Evolutionary conservation across 2,797 vertebrate species (phyloP).

Genomic region (Echiichthys vipera): DNA sequence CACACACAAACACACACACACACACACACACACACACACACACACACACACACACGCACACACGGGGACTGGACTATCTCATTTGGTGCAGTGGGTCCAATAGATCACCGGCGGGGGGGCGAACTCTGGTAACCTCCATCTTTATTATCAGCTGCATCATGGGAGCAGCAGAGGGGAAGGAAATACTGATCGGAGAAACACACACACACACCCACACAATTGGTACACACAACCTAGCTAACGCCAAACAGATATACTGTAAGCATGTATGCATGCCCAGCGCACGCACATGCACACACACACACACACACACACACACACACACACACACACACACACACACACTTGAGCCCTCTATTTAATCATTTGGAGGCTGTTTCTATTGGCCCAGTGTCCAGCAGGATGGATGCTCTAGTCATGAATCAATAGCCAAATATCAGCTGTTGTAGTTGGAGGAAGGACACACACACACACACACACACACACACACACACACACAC

Average conservation of each 20-base stretch:
- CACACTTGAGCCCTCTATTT: neutral
- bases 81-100: constrained; percentile 16
- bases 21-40: constrained; percentile 18
- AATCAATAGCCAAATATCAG: constrained; percentile 33
- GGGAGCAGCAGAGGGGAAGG: constrained; percentile 19
- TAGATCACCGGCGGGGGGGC: constrained; percentile 11
- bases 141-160: constrained; percentile 59
- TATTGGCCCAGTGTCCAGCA: constrained; percentile 9
- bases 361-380: constrained; percentile 28
- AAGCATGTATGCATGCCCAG: neutral
- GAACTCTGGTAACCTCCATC: constrained; percentile 44
- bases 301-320: neutral
- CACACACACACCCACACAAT: neutral
- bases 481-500: neutral
- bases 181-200: constrained; percentile 23
- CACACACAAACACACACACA: too few relatives aligned
- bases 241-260: constrained; percentile 10
- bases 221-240: neutral
- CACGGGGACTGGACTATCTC: constrained; percentile 22
- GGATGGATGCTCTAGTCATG: constrained; percentile 26
- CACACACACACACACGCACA: constrained; percentile 16
- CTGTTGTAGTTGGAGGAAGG: neutral
- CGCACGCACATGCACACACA: neutral
- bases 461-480: neutral
- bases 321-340: neutral